A percentile compares a stretch with the other conserved stretches of the same genome.
Evolutionary conservation across 2,888 invertebrate species (phyloP).

Genomic region (Tribolium freemani): DNA sequence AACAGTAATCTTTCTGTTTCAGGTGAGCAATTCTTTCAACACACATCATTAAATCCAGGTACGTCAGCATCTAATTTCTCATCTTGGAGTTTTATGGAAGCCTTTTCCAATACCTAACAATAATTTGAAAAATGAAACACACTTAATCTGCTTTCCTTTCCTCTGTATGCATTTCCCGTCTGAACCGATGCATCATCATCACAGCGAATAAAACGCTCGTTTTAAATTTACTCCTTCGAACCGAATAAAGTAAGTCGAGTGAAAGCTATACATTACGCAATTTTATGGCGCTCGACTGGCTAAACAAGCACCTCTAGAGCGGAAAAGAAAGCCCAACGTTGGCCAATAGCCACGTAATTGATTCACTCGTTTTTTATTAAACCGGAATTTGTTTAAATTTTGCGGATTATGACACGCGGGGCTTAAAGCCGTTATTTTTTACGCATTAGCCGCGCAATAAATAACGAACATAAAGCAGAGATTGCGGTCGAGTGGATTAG

Average conservation of each 20-base stretch:
- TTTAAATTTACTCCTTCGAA: slow-evolving; percentile 13
- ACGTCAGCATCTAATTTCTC: neutral
- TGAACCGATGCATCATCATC: slow-evolving; percentile 24
- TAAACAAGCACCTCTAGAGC: neutral
- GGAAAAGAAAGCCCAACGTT: slow-evolving; percentile 3
- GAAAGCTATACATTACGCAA: slow-evolving; percentile 22
- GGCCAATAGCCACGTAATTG: neutral
- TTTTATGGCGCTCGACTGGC: slow-evolving; percentile 8
- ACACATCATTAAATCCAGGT: neutral
- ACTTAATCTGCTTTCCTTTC: neutral
- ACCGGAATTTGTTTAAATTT: neutral
- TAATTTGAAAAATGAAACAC: neutral
- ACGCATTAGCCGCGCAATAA: neutral
- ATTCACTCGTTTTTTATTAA: neutral
- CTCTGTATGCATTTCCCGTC: neutral
- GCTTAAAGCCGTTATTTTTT: neutral
- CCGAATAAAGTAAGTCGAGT: slow-evolving; percentile 25
- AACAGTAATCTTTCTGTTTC: neutral
- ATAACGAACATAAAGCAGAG: slow-evolving; percentile 14
- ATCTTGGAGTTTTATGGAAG: neutral
- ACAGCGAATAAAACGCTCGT: slow-evolving; percentile 13
- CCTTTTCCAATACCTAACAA: neutral
- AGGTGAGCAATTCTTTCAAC: neutral
- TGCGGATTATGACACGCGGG: no score
- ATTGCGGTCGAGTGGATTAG: slow-evolving; percentile 25